These are phyloP conservation scores for Formica selysi DNA, from an alignment of 1,140 invertebrate species.

Conservation along the genomic window DNA sequence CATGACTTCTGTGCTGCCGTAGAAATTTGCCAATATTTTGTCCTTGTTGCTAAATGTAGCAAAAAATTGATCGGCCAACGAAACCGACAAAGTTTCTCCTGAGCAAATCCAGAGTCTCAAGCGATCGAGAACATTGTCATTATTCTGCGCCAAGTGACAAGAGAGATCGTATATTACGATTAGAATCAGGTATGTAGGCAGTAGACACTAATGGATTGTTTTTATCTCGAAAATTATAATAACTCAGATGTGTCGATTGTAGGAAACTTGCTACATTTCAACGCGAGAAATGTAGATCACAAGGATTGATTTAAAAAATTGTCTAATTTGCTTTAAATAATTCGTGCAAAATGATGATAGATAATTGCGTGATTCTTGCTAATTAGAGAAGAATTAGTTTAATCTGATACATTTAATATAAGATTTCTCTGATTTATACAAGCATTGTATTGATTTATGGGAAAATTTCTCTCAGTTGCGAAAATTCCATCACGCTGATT, in stretches of 20 bases:
- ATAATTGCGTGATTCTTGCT: background rate
- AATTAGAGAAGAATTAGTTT: background rate
- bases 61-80: conserved; percentile 91
- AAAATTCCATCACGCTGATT: background rate
- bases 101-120: conserved; percentile 94
- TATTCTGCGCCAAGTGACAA: conserved; percentile 60
- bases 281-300: background rate
- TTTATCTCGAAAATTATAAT: background rate
- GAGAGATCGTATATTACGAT: background rate
- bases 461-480: background rate
- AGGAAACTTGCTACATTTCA: conserved; percentile 1
- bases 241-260: background rate
- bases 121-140: conserved; percentile 84
- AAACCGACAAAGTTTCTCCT: conserved; percentile 91
- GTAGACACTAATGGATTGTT: background rate
- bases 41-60: conserved; percentile 88
- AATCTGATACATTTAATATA: background rate
- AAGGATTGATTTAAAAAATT: background rate
- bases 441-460: background rate
- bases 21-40: conserved; percentile 93
- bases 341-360: background rate
- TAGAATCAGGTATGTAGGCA: background rate
- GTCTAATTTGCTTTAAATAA: background rate
- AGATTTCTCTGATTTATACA: background rate
- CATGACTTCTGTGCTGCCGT: conserved; percentile 96